Evolutionary conservation across 2,888 invertebrate species (phyloP).

Genomic region (Liodrosophila aerea): DNA sequence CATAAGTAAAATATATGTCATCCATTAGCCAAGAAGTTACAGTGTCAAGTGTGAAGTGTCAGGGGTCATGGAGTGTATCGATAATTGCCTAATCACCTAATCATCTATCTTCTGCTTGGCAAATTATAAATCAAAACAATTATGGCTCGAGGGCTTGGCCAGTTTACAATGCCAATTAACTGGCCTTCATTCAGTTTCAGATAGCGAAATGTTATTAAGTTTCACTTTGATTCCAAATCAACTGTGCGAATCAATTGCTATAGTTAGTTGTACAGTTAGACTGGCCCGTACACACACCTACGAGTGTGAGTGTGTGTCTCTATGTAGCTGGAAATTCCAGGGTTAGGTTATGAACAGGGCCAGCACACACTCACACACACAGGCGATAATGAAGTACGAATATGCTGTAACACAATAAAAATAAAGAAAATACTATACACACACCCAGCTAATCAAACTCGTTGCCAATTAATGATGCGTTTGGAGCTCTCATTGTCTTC

Average conservation of each 20-base stretch:
- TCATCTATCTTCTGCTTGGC: not conserved
- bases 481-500: constrained; percentile 19
- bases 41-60: too few relatives aligned
- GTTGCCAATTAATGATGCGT: constrained; percentile 47
- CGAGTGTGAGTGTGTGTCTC: not conserved
- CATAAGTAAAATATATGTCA: too few relatives aligned
- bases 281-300: not conserved
- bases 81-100: not conserved
- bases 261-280: constrained; percentile 9
- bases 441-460: constrained; percentile 51
- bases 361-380: constrained; percentile 11
- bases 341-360: constrained; percentile 23
- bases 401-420: constrained; percentile 21
- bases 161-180: constrained; percentile 27
- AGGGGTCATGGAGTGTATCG: not conserved
- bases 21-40: too few relatives aligned
- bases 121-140: not conserved
- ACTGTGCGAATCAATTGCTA: constrained; percentile 19
- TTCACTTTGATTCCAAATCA: constrained; percentile 43
- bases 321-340: constrained; percentile 33
- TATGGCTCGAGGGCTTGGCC: constrained; percentile 14
- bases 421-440: constrained; percentile 14
- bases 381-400: constrained; percentile 6
- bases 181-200: constrained; percentile 35
- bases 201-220: constrained; percentile 40